These are phyloP conservation scores for Coleophora flavipennella DNA, from an alignment of 2,888 invertebrate species.

Conservation along the genomic window DNA sequence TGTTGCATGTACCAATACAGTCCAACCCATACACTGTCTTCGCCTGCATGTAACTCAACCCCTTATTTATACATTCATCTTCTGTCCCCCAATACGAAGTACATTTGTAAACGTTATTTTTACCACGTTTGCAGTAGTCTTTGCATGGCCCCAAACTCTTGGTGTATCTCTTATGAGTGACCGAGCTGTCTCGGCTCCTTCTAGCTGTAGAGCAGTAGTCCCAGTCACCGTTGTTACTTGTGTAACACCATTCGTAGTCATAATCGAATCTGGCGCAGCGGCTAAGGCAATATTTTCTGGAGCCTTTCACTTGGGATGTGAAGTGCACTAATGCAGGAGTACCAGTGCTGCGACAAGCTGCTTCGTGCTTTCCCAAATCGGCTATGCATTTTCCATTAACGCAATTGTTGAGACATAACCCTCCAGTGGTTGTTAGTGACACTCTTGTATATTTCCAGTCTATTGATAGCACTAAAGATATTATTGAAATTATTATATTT, in stretches of 20 bases:
- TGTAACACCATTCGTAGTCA: constrained; percentile 6
- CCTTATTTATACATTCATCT: constrained; percentile 1
- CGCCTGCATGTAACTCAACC: background rate
- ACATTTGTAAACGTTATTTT: background rate
- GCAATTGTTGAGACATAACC: constrained; percentile 4
- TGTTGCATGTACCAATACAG: constrained; percentile 1
- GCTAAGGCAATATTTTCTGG: background rate
- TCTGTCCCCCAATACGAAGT: background rate
- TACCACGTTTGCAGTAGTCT: background rate
- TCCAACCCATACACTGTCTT: constrained; percentile 1
- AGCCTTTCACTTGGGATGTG: constrained; percentile 2
- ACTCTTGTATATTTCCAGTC: background rate
- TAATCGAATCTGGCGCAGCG: constrained; percentile 2
- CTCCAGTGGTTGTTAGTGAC: background rate
- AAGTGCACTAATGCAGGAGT: constrained; percentile 1
- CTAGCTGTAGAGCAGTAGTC: constrained; percentile 5
- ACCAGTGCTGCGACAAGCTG: background rate
- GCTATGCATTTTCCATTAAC: constrained; percentile 1
- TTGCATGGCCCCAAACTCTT: constrained; percentile 1
- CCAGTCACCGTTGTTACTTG: background rate
- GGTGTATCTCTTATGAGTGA: background rate
- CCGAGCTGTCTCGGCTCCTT: background rate
- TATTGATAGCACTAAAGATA: background rate
- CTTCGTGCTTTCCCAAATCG: background rate
- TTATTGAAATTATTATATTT: background rate